phyloP scores from a whole-genome alignment of 2,797 vertebrate genomes.

The Taeniopygia guttata region DNA sequence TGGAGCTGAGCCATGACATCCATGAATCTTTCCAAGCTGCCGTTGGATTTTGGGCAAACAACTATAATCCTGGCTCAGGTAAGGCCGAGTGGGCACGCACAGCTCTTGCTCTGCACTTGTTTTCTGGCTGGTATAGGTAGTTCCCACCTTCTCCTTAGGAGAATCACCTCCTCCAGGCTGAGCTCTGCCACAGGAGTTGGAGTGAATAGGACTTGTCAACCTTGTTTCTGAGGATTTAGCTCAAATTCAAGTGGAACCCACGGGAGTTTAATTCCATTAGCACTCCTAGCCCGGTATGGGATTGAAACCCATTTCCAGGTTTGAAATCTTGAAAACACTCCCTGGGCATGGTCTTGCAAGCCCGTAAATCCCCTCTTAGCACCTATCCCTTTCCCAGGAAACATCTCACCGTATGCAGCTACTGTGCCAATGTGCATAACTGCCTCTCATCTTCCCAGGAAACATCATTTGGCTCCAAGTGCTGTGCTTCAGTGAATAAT shows the following conservation, averaged over 20 bases:
- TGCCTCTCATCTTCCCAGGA: not conserved
- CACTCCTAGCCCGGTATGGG: not conserved
- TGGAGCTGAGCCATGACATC: not conserved
- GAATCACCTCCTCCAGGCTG: not conserved
- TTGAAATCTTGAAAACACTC: not conserved
- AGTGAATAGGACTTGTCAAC: not conserved
- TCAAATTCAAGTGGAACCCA: not conserved
- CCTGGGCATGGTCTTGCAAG: not conserved
- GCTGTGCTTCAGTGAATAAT: not conserved
- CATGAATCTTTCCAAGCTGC: not conserved
- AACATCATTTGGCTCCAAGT: not conserved
- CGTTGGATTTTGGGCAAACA: fast-evolving
- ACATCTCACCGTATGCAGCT: not conserved
- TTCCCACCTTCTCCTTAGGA: not conserved
- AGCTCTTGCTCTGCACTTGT: not conserved
- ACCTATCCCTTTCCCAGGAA: not conserved
- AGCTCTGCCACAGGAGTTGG: not conserved
- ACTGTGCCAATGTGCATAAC: not conserved
- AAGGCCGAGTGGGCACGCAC: fast-evolving
- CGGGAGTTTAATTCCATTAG: not conserved
- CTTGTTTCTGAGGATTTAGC: not conserved
- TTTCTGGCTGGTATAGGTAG: not conserved
- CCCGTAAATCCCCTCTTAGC: not conserved
- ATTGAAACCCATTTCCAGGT: not conserved
- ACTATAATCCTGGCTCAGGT: not conserved